These are phyloP conservation scores for Takifugu ocellatus DNA, from an alignment of 2,797 vertebrate species.

Conservation along the genomic window DNA sequence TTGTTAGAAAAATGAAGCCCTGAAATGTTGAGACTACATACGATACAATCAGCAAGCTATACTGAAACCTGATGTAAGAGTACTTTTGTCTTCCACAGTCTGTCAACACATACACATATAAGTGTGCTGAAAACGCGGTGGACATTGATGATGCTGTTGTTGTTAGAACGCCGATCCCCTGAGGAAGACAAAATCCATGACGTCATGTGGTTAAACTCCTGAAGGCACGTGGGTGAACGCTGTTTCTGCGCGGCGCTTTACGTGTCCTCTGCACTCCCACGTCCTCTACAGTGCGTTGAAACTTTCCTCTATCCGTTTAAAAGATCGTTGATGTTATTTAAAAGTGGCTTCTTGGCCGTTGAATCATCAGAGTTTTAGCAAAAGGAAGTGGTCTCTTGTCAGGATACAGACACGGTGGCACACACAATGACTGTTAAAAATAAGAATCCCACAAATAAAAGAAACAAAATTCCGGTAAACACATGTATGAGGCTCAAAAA, in stretches of 20 bases:
- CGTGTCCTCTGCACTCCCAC: neutral
- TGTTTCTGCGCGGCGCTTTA: conserved; percentile 21
- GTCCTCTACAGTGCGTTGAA: neutral
- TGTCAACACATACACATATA: conserved; percentile 2
- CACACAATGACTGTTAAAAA: neutral
- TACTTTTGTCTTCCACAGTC: neutral
- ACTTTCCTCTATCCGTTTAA: conserved; percentile 13
- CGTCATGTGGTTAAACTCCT: conserved; percentile 25
- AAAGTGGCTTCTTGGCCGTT: conserved; percentile 32
- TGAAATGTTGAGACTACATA: no score
- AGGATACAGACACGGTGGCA: neutral
- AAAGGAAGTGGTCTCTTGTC: neutral
- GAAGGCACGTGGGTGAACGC: conserved; percentile 62
- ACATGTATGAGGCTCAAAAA: conserved; percentile 3
- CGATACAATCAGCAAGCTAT: no score
- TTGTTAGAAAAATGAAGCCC: neutral
- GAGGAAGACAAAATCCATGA: conserved; percentile 42
- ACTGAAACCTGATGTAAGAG: neutral
- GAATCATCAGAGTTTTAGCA: conserved; percentile 12
- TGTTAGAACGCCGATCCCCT: conserved; percentile 50
- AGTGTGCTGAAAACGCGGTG: conserved; percentile 23
- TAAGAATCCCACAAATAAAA: neutral
- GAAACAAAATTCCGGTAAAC: conserved; percentile 44
- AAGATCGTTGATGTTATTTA: conserved; percentile 27
- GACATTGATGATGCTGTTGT: conserved; percentile 19